Base-by-base conservation (phyloP, 2,797 vertebrate genomes). In the Pangasius macronema region DNA sequence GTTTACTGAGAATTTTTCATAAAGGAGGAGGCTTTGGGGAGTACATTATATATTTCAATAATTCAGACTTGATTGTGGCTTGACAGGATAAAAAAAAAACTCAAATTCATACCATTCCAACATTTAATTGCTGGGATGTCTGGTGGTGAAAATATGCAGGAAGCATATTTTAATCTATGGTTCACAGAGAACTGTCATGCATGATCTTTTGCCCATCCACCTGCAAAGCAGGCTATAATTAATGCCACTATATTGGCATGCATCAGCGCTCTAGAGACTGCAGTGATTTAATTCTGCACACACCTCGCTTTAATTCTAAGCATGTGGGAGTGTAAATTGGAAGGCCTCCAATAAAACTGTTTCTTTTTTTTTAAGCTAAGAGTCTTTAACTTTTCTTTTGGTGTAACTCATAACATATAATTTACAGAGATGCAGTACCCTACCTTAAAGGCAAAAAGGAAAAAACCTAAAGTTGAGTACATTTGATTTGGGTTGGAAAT, bases 211-310 rank as follows among this genome's bases (percentile, higher is more conserved):
- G 0, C 57, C 73, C n/a, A 84, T 75, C 67, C 59, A 85, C 86
- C 85, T 87, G 49, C 79, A 81, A 53, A 84, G 83, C 20, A 88
- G 87, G 72, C 51, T 89, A 63, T 89, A 89, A 91, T 84, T 83
- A 88, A 82, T 87, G 72, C 55, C 73, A 72, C 70, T 85, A 57
- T 80, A 83, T 68, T 85, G 85, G 81, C 83, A 81, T 57, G 87
- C 82, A 87, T 88, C 84, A 77, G 33, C 89, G 70, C 61, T 63
- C 70, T 59, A n/a, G 63, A 85, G 49, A 77, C 76, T 49, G 68
- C 57, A 55, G 79, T 51, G 33, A 24, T 75, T 85, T 82, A 53
- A 82, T 85, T 85, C 77, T 76, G 79, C 73, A n/a, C 51, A 57
- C 42, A 39, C 72, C 82, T n/a, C 42, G 0, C 46, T 81, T 85